phyloP scores from a whole-genome alignment of 2,888 invertebrate genomes.

The Tolmerus cingulatus region DNA sequence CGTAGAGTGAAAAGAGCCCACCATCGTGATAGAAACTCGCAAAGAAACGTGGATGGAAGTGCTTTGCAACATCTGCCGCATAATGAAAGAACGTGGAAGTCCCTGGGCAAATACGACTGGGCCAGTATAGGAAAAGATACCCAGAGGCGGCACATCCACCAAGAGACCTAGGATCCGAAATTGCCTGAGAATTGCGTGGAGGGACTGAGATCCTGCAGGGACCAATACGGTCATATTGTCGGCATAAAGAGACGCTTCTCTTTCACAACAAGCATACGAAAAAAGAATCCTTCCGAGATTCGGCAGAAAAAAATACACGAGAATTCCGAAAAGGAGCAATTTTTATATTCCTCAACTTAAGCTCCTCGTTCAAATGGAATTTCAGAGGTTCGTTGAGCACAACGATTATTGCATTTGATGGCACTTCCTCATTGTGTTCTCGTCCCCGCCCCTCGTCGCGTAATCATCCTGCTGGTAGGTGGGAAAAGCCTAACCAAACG shows the following conservation, averaged over 20 bases:
- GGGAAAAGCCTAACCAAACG: neutral
- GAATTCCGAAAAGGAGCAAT: neutral
- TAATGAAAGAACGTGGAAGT: constrained; percentile 42
- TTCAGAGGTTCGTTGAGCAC: constrained; percentile 29
- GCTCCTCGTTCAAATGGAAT: constrained; percentile 14
- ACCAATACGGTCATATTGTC: constrained; percentile 13
- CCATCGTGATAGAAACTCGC: neutral
- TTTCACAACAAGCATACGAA: neutral
- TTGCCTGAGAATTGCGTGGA: constrained; percentile 28
- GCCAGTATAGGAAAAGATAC: neutral
- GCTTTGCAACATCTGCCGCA: constrained; percentile 45
- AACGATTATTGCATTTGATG: constrained; percentile 33
- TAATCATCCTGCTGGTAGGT: neutral
- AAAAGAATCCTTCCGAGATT: constrained; percentile 13
- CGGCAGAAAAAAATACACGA: neutral
- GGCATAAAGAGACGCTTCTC: neutral
- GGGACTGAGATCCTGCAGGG: neutral
- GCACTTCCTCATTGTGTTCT: neutral
- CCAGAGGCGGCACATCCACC: neutral
- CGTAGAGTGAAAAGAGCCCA: neutral
- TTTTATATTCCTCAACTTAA: constrained; percentile 8
- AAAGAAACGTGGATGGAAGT: neutral
- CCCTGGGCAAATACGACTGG: neutral
- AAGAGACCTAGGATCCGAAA: neutral
- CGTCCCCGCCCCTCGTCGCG: neutral